These are phyloP conservation scores for Poecilus cupreus DNA, from an alignment of 2,888 invertebrate species.

Conservation along the genomic window DNA sequence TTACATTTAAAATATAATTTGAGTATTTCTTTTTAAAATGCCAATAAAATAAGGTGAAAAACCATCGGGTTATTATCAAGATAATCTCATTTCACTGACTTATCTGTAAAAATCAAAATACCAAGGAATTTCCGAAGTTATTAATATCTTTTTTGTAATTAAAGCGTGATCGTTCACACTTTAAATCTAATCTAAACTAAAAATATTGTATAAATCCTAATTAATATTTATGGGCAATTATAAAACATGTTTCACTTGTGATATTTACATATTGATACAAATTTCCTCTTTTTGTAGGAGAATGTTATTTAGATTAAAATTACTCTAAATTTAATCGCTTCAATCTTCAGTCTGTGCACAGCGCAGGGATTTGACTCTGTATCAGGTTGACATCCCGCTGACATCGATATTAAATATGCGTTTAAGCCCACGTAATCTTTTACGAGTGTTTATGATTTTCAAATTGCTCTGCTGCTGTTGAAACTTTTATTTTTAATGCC, in stretches of 20 bases:
- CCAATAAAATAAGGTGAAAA: too few relatives aligned
- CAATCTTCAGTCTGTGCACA: constrained; percentile 9
- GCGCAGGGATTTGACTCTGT: background rate
- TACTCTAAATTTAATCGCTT: constrained; percentile 34
- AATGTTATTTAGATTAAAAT: constrained; percentile 37
- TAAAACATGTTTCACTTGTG: constrained; percentile 40
- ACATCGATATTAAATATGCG: constrained; percentile 18
- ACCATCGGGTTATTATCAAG: too few relatives aligned
- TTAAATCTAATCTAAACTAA: constrained; percentile 13
- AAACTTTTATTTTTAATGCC: background rate
- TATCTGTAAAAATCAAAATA: background rate
- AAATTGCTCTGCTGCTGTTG: background rate
- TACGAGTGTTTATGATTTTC: background rate
- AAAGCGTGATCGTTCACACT: constrained; percentile 37
- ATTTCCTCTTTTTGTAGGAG: constrained; percentile 27
- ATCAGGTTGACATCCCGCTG: constrained; percentile 10
- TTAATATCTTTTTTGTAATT: background rate
- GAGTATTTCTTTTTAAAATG: too few relatives aligned
- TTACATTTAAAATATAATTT: too few relatives aligned
- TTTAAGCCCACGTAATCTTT: constrained; percentile 20
- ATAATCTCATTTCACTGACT: background rate
- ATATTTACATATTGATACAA: constrained; percentile 42
- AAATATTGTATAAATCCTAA: constrained; percentile 41
- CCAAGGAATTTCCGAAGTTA: background rate
- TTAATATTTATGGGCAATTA: constrained; percentile 43